Percentiles rank a stretch among this genome's conserved stretches.
Evolutionary conservation across 2,797 vertebrate genomes (phyloP).

Genomic region (Phalloptychus januarius): DNA sequence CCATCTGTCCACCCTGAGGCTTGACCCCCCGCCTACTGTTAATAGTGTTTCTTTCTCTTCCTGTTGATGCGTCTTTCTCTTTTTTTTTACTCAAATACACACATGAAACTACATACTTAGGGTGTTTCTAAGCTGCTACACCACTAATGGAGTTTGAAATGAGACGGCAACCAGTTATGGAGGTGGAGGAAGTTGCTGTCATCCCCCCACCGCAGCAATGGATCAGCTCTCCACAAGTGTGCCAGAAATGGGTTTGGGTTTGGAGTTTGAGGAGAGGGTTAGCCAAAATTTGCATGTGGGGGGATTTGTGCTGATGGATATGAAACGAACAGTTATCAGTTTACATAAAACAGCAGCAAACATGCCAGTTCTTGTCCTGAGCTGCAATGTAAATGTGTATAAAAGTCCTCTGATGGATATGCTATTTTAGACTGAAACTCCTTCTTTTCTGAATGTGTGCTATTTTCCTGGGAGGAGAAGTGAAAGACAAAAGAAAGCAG

Average conservation of each 20-base stretch:
- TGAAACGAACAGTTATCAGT: slow-evolving; percentile 10
- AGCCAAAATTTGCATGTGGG: slow-evolving; percentile 11
- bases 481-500: slow-evolving; percentile 13
- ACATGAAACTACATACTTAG: slow-evolving; percentile 6
- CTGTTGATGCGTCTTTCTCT: slow-evolving; percentile 1
- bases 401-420: not conserved
- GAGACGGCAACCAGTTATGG: slow-evolving; percentile 43
- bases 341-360: slow-evolving; percentile 19
- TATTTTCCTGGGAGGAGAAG: not conserved
- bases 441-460: not conserved
- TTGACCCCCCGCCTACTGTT: slow-evolving; percentile 45
- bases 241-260: slow-evolving; percentile 2
- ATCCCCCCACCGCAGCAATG: slow-evolving; percentile 34
- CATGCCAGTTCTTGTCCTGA: not conserved
- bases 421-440: not conserved
- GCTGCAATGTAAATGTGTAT: not conserved
- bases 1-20: slow-evolving; percentile 62
- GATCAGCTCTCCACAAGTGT: slow-evolving; percentile 52
- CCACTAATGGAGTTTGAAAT: slow-evolving; percentile 63
- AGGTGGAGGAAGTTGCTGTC: slow-evolving; percentile 56
- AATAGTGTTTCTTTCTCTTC: slow-evolving; percentile 21
- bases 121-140: slow-evolving; percentile 9
- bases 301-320: slow-evolving; percentile 31
- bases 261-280: slow-evolving; percentile 10
- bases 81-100: slow-evolving; percentile 9